phyloP scores from a whole-genome alignment of 2,888 invertebrate species.

The Tenthredo amoena region DNA sequence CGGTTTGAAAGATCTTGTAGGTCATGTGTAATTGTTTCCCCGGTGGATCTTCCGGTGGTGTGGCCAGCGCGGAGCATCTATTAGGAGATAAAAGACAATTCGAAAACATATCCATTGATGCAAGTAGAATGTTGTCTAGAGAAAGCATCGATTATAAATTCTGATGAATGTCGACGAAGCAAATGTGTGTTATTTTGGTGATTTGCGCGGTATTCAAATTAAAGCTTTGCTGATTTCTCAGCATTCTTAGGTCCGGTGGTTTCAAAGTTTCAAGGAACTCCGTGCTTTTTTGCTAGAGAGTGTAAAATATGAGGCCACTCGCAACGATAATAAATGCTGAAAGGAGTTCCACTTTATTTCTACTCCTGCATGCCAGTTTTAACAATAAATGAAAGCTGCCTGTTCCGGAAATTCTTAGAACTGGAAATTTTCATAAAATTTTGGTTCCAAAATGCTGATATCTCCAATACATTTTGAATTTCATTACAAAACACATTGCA shows the following conservation, averaged over 20 bases:
- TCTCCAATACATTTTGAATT: neutral
- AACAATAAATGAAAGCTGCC: no score
- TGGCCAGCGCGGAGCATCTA: slow-evolving; percentile 75
- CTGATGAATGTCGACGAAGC: neutral
- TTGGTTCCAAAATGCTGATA: neutral
- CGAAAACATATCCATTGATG: neutral
- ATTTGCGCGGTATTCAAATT: neutral
- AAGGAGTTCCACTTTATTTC: no score
- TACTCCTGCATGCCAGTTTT: no score
- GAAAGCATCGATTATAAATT: neutral
- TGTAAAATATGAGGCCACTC: neutral
- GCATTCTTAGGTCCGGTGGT: neutral
- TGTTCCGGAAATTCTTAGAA: neutral
- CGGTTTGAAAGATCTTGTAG: slow-evolving; percentile 90
- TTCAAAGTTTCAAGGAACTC: neutral
- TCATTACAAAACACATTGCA: no score
- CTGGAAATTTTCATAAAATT: neutral
- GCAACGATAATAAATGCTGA: neutral
- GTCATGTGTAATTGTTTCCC: slow-evolving; percentile 83
- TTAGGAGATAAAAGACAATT: neutral
- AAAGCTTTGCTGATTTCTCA: neutral
- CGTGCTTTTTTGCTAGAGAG: neutral
- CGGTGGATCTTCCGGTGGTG: slow-evolving; percentile 75
- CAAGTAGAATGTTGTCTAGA: neutral
- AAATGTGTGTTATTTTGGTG: neutral